A percentile compares a stretch with the other conserved stretches of the same genome.
Conservation (phyloP, 2,113 vertebrate genomes). For the Sphaerodactylus townsendi region DNA sequence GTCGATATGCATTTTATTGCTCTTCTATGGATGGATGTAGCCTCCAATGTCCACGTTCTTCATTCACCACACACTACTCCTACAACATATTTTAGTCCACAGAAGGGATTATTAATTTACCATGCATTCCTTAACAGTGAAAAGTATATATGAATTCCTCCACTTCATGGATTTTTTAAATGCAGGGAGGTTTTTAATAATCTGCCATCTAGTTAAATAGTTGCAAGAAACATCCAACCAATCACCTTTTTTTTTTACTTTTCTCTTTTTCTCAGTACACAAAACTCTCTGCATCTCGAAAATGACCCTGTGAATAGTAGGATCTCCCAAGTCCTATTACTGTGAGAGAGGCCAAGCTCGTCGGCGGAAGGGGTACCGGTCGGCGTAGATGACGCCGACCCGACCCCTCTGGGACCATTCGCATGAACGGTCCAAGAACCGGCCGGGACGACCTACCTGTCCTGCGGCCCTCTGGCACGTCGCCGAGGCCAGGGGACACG, state of each 20-base stretch:
- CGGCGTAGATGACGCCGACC: too few relatives aligned
- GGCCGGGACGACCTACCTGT: too few relatives aligned
- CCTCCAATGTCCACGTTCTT: not conserved
- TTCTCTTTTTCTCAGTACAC: not conserved
- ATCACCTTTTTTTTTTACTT: accelerated
- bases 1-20: not conserved
- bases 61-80: not conserved
- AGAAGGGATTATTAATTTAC: slow-evolving; percentile 17
- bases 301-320: not conserved
- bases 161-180: slow-evolving; percentile 9
- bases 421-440: too few relatives aligned
- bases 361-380: too few relatives aligned
- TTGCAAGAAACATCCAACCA: not conserved
- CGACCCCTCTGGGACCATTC: too few relatives aligned
- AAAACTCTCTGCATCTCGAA: not conserved
- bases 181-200: not conserved
- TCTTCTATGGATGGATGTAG: not conserved
- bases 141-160: slow-evolving; percentile 3
- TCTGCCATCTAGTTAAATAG: not conserved
- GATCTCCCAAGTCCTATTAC: too few relatives aligned
- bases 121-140: not conserved
- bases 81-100: not conserved
- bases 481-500: too few relatives aligned
- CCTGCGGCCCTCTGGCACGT: too few relatives aligned
- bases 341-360: too few relatives aligned